Conservation (phyloP, 2,113 vertebrate genomes). For the Gopherus flavomarginatus region DNA sequence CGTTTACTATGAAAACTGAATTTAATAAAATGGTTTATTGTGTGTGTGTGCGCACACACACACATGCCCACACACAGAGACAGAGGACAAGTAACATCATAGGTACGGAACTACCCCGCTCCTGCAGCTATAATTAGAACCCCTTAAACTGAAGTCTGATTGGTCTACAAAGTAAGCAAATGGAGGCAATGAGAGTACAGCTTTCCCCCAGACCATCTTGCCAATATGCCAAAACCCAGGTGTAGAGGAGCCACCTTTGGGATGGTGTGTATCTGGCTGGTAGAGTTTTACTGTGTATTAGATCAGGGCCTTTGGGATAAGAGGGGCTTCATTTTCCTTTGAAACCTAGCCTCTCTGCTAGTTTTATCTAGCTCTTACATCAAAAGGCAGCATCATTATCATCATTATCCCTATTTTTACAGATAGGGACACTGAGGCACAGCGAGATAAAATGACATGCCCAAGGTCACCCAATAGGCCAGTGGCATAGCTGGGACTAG, state of each 20-base stretch:
- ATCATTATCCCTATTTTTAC: neutral
- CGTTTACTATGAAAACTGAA: too few species aligned
- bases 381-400: neutral
- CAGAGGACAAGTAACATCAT: too few species aligned
- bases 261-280: too few species aligned
- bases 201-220: neutral
- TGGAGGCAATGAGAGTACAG: rapidly evolving
- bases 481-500: neutral
- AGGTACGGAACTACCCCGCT: too few species aligned
- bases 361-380: neutral
- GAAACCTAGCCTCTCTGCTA: neutral
- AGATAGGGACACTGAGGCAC: neutral
- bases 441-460: neutral
- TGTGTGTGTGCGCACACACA: too few species aligned
- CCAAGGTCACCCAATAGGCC: neutral
- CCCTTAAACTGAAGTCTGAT: neutral
- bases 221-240: neutral
- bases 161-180: neutral
- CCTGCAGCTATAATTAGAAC: too few species aligned
- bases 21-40: too few species aligned
- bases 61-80: too few species aligned
- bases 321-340: neutral
- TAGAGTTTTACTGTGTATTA: too few species aligned
- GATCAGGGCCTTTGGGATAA: too few species aligned
- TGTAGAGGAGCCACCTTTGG: neutral